phyloP scores from a whole-genome alignment of 2,797 vertebrate species.

The Rhabdophis nuchalis region DNA sequence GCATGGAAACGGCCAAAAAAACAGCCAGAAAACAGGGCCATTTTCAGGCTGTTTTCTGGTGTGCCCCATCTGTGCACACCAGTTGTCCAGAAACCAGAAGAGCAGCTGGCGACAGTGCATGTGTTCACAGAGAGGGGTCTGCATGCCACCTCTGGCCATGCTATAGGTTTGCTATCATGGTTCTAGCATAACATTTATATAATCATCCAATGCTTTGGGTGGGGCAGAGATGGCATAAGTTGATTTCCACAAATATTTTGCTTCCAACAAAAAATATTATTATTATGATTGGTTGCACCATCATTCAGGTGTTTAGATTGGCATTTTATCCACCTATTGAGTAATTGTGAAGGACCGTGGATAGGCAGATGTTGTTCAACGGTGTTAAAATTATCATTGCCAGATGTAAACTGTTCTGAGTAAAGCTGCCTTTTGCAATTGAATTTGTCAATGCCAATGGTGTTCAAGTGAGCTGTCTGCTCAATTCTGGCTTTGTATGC shows the following conservation, averaged over 20 bases:
- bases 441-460: not conserved
- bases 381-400: not conserved
- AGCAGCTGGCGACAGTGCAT: no score
- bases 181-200: not conserved
- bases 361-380: not conserved
- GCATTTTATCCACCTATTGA: not conserved
- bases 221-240: not conserved
- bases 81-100: no score
- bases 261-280: not conserved
- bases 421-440: not conserved
- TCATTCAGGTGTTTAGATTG: not conserved
- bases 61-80: no score
- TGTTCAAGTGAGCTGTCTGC: not conserved
- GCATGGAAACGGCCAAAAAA: no score
- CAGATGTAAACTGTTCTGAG: not conserved
- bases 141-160: no score
- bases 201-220: not conserved
- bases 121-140: no score
- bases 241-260: not conserved
- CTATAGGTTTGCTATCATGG: no score
- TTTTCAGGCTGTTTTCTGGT: no score
- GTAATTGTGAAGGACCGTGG: not conserved
- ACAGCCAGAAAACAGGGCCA: no score
- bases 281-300: not conserved
- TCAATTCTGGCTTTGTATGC: not conserved